Base-by-base conservation (phyloP, 2,797 vertebrate genomes). In the Cuniculus paca region DNA sequence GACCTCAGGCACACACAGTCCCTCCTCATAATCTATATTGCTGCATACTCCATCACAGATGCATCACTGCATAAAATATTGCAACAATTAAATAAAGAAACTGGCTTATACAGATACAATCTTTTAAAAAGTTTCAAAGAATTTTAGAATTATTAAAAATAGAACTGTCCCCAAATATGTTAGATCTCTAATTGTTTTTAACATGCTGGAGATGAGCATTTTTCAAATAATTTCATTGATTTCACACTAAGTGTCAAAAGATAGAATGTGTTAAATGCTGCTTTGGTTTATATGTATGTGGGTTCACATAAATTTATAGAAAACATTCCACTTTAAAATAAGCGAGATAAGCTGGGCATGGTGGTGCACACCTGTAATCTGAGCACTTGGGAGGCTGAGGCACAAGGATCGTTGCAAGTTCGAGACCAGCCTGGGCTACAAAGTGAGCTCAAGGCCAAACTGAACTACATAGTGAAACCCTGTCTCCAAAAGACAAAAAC, bases 141-240 rank as follows among this genome's bases (percentile, higher is more conserved):
- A 54, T 68, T 82, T 78, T 78, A 84, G 9, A 82, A 68, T 85
- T 52, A 78, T 84, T 82, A 85, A 65, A 94, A 91, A 85, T 88
- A 78, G 68, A 83, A 68, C 16, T 26, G 4, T 85, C 6, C 7
- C 36, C 2, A 90, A 60, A 79, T 84, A 81, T 45, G 42, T 54
- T 54, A 61, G 56, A 72, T 56, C 34, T 11, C 4, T 80, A 88
- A 34, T 31, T 95, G 24, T 39, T 93, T 92, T 72, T 77, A 96
- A 92, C 24, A 58, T 78, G 85, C 79, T 13, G 31, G 34, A 34
- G 12, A 84, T 7, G 19, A 86, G 60, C 7, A 61, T 16, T 82
- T 96, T 94, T 58, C 24, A 79, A 90, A 61, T 63, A 48, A 77
- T 93, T 56, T 93, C 14, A 34, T 5, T 60, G 52, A 77, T 22